Conservation (phyloP, 2,113 vertebrate genomes). For the Prionailurus viverrinus region DNA sequence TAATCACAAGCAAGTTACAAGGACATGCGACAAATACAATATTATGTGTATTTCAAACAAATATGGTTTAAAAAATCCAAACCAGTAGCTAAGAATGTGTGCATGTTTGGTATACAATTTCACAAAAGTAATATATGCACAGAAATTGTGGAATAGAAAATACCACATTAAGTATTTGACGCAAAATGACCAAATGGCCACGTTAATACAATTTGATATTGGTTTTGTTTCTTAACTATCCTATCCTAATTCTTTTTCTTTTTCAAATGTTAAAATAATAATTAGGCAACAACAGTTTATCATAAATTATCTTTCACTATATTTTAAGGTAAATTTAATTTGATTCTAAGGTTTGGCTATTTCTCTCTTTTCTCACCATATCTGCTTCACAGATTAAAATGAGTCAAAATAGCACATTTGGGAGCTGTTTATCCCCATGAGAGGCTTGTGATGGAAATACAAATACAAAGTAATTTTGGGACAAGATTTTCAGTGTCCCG, state of each 20-base stretch:
- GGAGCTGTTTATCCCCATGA: neutral
- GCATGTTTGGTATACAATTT: neutral
- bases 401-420: neutral
- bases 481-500: neutral
- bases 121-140: too few species aligned
- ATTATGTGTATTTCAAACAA: neutral
- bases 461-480: neutral
- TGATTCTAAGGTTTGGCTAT: neutral
- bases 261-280: neutral
- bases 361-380: neutral
- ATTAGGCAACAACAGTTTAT: neutral
- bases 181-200: neutral
- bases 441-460: neutral
- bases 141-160: neutral
- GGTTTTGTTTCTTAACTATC: neutral
- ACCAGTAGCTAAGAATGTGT: accelerated
- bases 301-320: neutral
- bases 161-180: neutral
- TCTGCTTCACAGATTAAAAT: neutral
- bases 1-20: neutral
- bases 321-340: neutral
- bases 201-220: neutral
- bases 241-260: neutral
- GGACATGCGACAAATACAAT: neutral
- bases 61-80: neutral